These are phyloP conservation scores for Calephelis perditalis DNA, from an alignment of 2,888 invertebrate genomes.

Conservation along the genomic window DNA sequence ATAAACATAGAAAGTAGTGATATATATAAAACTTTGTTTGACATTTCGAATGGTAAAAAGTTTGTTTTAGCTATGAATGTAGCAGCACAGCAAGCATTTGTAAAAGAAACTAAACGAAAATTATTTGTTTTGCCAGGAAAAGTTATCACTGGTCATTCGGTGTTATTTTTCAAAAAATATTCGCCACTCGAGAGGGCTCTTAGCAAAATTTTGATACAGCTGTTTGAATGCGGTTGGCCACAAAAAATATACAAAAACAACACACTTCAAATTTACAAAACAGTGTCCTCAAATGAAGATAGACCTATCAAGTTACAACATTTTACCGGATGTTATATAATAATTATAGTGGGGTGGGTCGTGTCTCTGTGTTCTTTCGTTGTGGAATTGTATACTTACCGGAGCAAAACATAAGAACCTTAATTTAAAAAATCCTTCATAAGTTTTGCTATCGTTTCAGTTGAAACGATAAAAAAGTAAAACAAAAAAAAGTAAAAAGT, in stretches of 20 bases:
- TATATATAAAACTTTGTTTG: constrained; percentile 37
- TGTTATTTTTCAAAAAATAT: constrained; percentile 56
- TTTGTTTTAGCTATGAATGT: constrained; percentile 52
- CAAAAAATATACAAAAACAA: constrained; percentile 44
- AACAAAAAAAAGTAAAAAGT: too few relatives aligned
- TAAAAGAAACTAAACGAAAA: constrained; percentile 19
- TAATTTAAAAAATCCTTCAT: too few relatives aligned
- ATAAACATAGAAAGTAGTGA: constrained; percentile 37
- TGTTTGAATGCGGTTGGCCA: constrained; percentile 48
- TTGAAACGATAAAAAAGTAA: too few relatives aligned
- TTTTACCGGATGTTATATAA: constrained; percentile 52
- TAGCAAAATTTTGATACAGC: constrained; percentile 40
- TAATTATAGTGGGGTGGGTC: constrained; percentile 50
- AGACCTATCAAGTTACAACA: constrained; percentile 45
- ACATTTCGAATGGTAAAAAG: constrained; percentile 44
- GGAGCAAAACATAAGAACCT: too few relatives aligned
- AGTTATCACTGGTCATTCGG: constrained; percentile 44
- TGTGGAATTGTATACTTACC: constrained; percentile 40
- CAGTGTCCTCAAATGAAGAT: constrained; percentile 20
- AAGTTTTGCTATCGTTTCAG: too few relatives aligned
- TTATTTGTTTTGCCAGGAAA: constrained; percentile 45
- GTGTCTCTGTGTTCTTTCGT: constrained; percentile 42
- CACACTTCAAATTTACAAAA: constrained; percentile 24
- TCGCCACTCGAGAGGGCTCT: constrained; percentile 46
- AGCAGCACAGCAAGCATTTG: constrained; percentile 30